phyloP scores from a whole-genome alignment of 2,797 vertebrate species.

The Eulemur albifrons region DNA sequence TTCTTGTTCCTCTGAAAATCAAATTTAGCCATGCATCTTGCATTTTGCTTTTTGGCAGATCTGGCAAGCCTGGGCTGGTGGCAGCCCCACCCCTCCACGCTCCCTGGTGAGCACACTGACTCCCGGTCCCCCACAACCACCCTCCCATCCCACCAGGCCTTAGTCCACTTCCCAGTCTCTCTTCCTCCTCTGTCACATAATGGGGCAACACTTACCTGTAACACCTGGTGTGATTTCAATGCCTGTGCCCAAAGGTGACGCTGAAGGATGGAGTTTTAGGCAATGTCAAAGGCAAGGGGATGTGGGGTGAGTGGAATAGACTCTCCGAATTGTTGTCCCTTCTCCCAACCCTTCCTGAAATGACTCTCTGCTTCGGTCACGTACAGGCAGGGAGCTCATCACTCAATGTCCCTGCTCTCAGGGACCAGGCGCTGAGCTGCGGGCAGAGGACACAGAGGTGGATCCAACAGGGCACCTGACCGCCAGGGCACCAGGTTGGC shows the following conservation, averaged over 20 bases:
- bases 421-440: accelerated
- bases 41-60: not conserved
- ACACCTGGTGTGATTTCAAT: not conserved
- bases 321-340: not conserved
- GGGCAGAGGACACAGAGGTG: accelerated
- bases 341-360: not conserved
- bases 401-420: accelerated
- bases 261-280: not conserved
- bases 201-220: not conserved
- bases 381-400: accelerated
- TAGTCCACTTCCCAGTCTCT: not conserved
- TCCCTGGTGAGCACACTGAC: not conserved
- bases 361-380: not conserved
- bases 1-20: not conserved
- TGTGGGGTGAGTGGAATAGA: not conserved
- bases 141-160: not conserved
- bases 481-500: not conserved
- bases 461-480: not conserved
- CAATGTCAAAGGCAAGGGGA: accelerated
- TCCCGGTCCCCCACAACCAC: too few species aligned
- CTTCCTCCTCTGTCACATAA: not conserved
- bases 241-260: not conserved
- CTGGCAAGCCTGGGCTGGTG: not conserved
- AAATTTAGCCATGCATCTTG: not conserved
- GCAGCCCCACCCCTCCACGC: not conserved